Base-by-base conservation (phyloP, 2,113 vertebrate species). In the Pipra filicauda region DNA sequence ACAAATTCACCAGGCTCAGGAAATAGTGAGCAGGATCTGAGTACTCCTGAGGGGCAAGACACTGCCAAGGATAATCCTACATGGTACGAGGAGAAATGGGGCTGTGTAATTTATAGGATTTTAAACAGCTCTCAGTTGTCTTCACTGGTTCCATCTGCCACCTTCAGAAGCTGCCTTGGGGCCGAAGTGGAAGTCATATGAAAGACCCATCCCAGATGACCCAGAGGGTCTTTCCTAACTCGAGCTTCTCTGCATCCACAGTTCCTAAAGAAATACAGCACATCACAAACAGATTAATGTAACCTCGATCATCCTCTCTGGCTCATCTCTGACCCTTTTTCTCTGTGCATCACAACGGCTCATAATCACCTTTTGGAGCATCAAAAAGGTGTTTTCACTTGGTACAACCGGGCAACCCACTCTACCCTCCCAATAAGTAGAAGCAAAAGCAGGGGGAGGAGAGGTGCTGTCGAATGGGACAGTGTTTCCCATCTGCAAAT, bases 91-190 rank as follows among this genome's bases (percentile, higher is more conserved):
- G 6, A 86, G 80, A 71, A 49, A 30, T 75, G 57, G 35, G 41
- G 39, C 57, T 91, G n/a, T 1, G 2, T 8, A 91, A 55, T 55
- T 69, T 65, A 49, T 21, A 12, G 76, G 83, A 62, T 89, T 92
- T 92, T 76, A 84, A 89, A 43, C 49, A 95, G 62, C n/a, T 74
- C 83, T 91, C 80, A 23, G 27, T 83, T 81, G 61, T 73, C 86
- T 81, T 90, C 84, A 95, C 79, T 72, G 18, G 72, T 96, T 96
- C 96, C 92, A 96, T 96, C 91, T 95, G 93, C 85, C 75, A 71
- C 81, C 71, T 94, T 78, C 88, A 59, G 78, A 57, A 89, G 80
- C 52, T 62, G 91, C 91, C 88, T 91, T 26, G 62, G 71, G 83
- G 82, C 80, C 83, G 35, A 17, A 74, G 48, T 26, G 52, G 21